Percentiles rank a stretch among this genome's conserved stretches.
Evolutionary conservation across 2,113 vertebrate species (phyloP).

Genomic region (Chaenocephalus aceratus): DNA sequence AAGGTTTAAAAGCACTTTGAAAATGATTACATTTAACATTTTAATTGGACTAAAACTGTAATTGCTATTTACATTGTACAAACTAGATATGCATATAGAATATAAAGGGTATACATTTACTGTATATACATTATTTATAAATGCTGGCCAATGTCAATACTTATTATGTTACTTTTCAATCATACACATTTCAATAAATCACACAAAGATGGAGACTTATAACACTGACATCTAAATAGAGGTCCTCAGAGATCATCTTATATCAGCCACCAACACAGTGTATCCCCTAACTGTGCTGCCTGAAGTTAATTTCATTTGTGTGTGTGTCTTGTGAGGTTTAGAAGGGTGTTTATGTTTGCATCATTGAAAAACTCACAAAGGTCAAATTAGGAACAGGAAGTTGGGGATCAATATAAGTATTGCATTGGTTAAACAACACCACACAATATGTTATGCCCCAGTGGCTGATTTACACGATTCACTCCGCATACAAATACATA

Average conservation of each 20-base stretch:
- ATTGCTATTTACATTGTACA: conserved; percentile 86
- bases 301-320: conserved; percentile 4
- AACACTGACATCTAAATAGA: conserved; percentile 42
- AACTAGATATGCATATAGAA: conserved; percentile 86
- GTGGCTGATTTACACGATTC: conserved; percentile 64
- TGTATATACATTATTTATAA: conserved; percentile 86
- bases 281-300: conserved; percentile 39
- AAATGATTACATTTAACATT: conserved; percentile 83
- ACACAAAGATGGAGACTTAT: conserved; percentile 61
- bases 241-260: conserved; percentile 60
- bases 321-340: conserved; percentile 33
- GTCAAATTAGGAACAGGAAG: conserved; percentile 28
- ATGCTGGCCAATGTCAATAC: conserved; percentile 80
- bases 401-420: conserved; percentile 26
- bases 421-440: conserved; percentile 29
- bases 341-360: conserved; percentile 20
- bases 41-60: conserved; percentile 81
- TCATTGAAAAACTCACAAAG: conserved; percentile 3
- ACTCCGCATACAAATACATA: conserved; percentile 50
- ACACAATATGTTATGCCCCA: conserved; percentile 26
- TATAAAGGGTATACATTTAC: conserved; percentile 86
- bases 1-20: conserved; percentile 84
- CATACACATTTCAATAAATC: conserved; percentile 72
- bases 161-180: conserved; percentile 75
- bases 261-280: conserved; percentile 55